Percentiles rank a stretch among this genome's conserved stretches.
Conservation (phyloP, 2,113 vertebrate genomes). For the Psittacara wagleri region DNA sequence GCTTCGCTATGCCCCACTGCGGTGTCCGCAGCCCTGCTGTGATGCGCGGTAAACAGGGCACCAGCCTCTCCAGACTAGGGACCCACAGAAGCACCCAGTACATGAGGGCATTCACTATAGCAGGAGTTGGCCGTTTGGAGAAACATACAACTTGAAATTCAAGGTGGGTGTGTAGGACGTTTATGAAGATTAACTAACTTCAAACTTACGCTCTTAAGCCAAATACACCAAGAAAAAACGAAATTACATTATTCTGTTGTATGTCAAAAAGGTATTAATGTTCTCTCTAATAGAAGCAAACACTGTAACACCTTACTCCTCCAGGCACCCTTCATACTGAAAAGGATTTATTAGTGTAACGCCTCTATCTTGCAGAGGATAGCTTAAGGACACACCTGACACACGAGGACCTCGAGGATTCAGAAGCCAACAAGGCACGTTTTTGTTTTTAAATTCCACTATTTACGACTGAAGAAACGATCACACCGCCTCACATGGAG, state of each 20-base stretch:
- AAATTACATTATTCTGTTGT: neutral
- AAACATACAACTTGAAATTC: neutral
- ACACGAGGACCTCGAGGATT: neutral
- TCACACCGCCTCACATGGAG: fast-evolving
- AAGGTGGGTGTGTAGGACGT: fast-evolving
- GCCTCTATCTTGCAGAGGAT: neutral
- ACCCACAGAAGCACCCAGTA: fast-evolving
- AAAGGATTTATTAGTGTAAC: neutral
- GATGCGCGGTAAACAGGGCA: too few relatives aligned
- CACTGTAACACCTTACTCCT: neutral
- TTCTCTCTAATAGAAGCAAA: neutral
- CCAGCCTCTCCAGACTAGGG: fast-evolving
- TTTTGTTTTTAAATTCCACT: neutral
- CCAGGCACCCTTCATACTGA: neutral
- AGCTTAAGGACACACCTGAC: neutral
- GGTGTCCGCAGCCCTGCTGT: neutral
- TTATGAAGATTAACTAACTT: neutral
- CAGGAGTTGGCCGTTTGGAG: neutral
- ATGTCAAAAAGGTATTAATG: neutral
- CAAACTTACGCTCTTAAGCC: neutral
- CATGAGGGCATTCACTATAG: fast-evolving
- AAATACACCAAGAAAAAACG: neutral
- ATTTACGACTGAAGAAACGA: neutral
- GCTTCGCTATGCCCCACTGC: fast-evolving
- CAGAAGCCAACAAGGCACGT: neutral